Evolutionary conservation across 1,140 invertebrate species (phyloP), one percentile per base, ranked within the genome.

Genomic region (Heliconius melpomene): DNA sequence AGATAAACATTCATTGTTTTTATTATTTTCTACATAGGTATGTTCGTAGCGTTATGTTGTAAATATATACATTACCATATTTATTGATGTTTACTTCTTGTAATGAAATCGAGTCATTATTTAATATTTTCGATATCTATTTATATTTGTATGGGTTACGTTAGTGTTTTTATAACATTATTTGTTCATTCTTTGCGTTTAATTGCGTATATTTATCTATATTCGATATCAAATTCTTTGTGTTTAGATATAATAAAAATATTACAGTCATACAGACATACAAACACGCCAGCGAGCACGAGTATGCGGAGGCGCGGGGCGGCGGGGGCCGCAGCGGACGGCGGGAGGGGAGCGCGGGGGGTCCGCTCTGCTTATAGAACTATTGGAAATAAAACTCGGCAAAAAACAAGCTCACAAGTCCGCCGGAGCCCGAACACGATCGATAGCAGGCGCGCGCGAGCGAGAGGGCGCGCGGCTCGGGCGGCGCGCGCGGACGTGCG

Each of bases 401-500:
- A 72, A 72, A 84, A 86, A 83, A 80, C 75, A 72, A 79, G 77
- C 74, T 74, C 79, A 81, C 57, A 75, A 75, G 79, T 57, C 66
- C 77, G 79, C 54, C 74, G 79, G 40, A 46, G 40, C 40, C 40
- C 78, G 83, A 88, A 57, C 54, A 57, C 60, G 60, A 91, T 90
- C 90, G 87, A 90, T 90, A 66, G 57, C 60, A 26, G 26, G 9
- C 26, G 60, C 60, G 54, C 9, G 26, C 23, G 60, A 66, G 60
- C 26, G 60, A 66, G 60, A 76, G 80, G 76, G 83, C 70, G 86
- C 88, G 89, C 46, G 77, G 20, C 60, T 60, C 79, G 77, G 76
- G 78, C n/a, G 87, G 60, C 73, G 79, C 20, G 70, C 73, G 79
- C 20, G 78, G 76, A 76, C n/a, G 87, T 60, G 87, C 82, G 90